These are phyloP conservation scores for Anoplius nigerrimus DNA, from an alignment of 2,888 invertebrate genomes.

Conservation along the genomic window DNA sequence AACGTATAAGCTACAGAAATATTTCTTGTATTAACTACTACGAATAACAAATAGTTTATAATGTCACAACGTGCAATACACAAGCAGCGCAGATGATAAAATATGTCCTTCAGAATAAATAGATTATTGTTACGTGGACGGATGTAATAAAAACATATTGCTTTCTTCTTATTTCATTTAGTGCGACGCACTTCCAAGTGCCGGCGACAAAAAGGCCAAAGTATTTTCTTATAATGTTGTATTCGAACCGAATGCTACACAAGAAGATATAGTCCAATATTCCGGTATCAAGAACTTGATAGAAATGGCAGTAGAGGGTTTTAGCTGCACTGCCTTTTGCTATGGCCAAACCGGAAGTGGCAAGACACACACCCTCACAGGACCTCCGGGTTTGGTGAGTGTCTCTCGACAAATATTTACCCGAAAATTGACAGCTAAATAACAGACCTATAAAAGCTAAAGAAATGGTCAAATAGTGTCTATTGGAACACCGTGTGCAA, in stretches of 20 bases:
- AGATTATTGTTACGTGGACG: too few relatives aligned
- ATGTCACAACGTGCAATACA: too few relatives aligned
- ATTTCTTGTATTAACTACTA: too few relatives aligned
- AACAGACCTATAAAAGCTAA: too few relatives aligned
- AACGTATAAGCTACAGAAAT: too few relatives aligned
- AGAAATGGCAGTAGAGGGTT: conserved; percentile 96
- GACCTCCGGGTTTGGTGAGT: conserved; percentile 88
- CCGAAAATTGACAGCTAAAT: not conserved
- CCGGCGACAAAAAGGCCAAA: conserved; percentile 84
- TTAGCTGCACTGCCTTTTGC: conserved; percentile 95
- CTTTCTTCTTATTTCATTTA: conserved; percentile 34
- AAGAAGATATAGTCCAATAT: conserved; percentile 90
- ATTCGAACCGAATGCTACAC: conserved; percentile 92
- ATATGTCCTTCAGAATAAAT: too few relatives aligned
- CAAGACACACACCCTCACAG: conserved; percentile 96
- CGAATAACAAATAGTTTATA: too few relatives aligned
- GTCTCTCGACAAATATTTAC: not conserved
- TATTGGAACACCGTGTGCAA: too few relatives aligned
- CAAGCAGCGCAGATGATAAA: too few relatives aligned
- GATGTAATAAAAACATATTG: conserved; percentile 14
- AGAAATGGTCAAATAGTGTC: too few relatives aligned
- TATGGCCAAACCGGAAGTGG: conserved; percentile 98
- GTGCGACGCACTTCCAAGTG: conserved; percentile 61
- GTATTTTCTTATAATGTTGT: conserved; percentile 96
- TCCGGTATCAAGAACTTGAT: conserved; percentile 93